Evolutionary conservation across 2,113 vertebrate genomes (phyloP).

Genomic region (Heterotilapia buettikoferi): DNA sequence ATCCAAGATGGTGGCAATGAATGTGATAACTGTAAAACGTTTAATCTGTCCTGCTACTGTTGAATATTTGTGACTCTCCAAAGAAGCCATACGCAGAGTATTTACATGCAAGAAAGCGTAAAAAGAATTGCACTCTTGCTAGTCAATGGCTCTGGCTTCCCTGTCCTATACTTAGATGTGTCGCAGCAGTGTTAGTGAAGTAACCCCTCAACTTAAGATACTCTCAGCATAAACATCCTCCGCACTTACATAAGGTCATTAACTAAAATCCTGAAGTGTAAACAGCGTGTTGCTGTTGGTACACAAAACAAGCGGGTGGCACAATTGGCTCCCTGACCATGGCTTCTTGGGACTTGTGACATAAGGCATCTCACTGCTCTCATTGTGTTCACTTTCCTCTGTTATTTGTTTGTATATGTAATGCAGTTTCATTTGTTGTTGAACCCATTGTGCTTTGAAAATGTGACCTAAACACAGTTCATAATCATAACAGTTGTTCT

Average conservation of each 20-base stretch:
- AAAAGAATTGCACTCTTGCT: not conserved
- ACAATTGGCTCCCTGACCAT: not conserved
- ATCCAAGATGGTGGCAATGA: not conserved
- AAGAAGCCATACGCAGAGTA: not conserved
- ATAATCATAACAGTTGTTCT: not conserved
- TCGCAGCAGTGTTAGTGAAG: not conserved
- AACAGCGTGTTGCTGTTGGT: not conserved
- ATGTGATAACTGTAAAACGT: not conserved
- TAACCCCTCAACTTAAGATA: not conserved
- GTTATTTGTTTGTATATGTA: not conserved
- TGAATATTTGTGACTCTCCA: not conserved
- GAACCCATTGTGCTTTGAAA: not conserved
- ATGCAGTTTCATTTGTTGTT: rapidly evolving
- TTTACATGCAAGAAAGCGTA: not conserved
- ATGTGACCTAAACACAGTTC: not conserved
- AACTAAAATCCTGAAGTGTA: not conserved
- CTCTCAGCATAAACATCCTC: not conserved
- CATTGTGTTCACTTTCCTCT: not conserved
- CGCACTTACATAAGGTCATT: constrained; percentile 24
- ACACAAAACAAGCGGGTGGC: constrained; percentile 4
- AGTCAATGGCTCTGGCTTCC: not conserved
- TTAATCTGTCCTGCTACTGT: not conserved
- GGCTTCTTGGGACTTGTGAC: not conserved
- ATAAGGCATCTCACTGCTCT: not conserved
- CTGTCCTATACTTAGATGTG: not conserved